Conservation (phyloP, 2,113 vertebrate species). For the Regulus satrapa region DNA sequence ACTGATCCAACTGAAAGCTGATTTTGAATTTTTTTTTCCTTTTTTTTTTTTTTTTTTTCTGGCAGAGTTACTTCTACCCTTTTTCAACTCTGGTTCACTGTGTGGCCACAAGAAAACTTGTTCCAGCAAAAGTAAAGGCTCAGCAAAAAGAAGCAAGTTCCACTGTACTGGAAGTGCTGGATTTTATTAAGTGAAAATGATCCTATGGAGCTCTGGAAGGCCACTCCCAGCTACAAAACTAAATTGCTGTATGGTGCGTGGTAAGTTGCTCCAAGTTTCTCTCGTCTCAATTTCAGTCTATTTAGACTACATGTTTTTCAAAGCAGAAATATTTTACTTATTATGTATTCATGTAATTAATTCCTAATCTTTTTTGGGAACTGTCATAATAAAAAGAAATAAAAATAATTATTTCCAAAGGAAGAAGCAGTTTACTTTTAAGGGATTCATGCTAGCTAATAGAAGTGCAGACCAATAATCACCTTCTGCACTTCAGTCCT, state of each 20-base stretch:
- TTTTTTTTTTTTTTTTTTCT: background rate
- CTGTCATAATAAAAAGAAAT: background rate
- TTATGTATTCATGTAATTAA: background rate
- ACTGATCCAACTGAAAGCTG: background rate
- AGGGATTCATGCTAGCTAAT: background rate
- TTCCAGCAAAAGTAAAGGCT: slow-evolving; percentile 9
- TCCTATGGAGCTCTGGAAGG: background rate
- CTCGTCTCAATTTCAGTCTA: background rate
- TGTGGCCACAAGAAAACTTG: background rate
- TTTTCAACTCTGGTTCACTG: background rate
- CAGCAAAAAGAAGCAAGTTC: background rate
- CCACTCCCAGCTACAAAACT: background rate
- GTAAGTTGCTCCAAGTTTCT: background rate
- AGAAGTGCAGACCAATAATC: background rate
- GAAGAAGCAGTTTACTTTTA: background rate
- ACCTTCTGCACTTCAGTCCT: background rate
- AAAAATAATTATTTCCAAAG: background rate
- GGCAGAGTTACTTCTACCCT: background rate
- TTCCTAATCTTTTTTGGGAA: background rate
- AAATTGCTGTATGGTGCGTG: background rate
- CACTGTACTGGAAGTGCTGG: background rate
- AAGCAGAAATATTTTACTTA: background rate
- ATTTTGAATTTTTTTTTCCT: background rate
- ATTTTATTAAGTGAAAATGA: slow-evolving; percentile 29
- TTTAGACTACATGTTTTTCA: background rate